Percentiles rank a stretch among this genome's conserved stretches.
Evolutionary conservation across 2,888 invertebrate genomes (phyloP).

Genomic region (Calephelis perditalis): DNA sequence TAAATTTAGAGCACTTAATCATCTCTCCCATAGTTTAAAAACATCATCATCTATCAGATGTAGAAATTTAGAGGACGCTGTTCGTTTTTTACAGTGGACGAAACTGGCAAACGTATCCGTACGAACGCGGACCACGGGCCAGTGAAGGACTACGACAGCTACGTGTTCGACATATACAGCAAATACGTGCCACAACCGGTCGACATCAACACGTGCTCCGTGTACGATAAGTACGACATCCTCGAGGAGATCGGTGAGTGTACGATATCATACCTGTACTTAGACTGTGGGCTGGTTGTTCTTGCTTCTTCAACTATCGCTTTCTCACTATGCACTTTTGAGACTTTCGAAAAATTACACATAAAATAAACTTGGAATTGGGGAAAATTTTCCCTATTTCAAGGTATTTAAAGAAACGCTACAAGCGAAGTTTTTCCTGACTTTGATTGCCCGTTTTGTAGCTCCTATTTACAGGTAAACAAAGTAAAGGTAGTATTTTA

Average conservation of each 20-base stretch:
- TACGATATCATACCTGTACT: constrained; percentile 18
- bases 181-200: constrained; percentile 98
- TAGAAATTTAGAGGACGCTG: too few species aligned
- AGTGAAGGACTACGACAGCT: constrained; percentile 97
- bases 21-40: too few species aligned
- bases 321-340: neutral
- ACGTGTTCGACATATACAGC: constrained; percentile 98
- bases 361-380: too few species aligned
- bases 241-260: constrained; percentile 86
- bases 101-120: constrained; percentile 92
- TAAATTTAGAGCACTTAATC: too few species aligned
- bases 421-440: too few species aligned
- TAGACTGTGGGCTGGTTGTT: constrained; percentile 19
- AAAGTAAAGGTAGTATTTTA: too few species aligned
- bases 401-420: too few species aligned
- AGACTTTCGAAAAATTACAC: too few species aligned
- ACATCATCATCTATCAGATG: too few species aligned
- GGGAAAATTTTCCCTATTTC: too few species aligned
- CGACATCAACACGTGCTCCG: constrained; percentile 95
- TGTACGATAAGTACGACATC: constrained; percentile 99
- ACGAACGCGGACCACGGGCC: constrained; percentile 93
- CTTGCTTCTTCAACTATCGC: constrained; percentile 5
- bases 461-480: too few species aligned
- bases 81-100: constrained; percentile 78
- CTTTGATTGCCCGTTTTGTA: too few species aligned